Conservation (phyloP, 2,888 invertebrate genomes). For the Allacma fusca region DNA sequence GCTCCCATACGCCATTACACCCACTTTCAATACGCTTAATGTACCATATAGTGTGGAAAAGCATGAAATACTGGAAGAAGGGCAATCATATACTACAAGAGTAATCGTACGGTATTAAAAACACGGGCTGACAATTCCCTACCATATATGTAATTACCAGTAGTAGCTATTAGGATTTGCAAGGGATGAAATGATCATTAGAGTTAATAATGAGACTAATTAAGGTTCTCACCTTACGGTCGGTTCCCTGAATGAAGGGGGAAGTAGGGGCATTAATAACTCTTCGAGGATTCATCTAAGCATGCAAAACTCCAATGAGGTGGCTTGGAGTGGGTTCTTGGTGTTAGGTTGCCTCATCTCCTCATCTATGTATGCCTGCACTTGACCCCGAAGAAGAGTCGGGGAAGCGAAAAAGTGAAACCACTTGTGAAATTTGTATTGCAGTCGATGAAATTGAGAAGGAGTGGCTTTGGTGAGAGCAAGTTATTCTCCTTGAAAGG, state of each 20-base stretch:
- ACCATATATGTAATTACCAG: neutral
- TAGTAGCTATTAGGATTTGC: neutral
- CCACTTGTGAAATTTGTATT: conserved; percentile 36
- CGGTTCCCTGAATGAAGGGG: neutral
- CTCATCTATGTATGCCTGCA: neutral
- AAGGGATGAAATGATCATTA: neutral
- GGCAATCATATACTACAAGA: no score
- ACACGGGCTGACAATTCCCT: no score
- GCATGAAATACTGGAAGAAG: no score
- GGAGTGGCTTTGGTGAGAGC: neutral
- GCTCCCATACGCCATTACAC: no score
- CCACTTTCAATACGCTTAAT: no score
- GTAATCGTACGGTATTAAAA: no score
- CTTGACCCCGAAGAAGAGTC: neutral
- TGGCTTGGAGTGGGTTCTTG: no score
- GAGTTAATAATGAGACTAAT: conserved; percentile 7
- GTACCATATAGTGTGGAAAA: no score
- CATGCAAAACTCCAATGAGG: neutral
- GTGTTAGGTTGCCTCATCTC: neutral
- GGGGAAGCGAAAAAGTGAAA: conserved; percentile 1
- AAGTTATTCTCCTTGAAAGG: neutral
- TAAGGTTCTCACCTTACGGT: conserved; percentile 17
- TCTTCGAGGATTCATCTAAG: neutral
- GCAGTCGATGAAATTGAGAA: conserved; percentile 28
- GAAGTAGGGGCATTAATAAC: neutral